Conservation (phyloP, 2,888 invertebrate genomes). For the Hoplodrina blanda region DNA sequence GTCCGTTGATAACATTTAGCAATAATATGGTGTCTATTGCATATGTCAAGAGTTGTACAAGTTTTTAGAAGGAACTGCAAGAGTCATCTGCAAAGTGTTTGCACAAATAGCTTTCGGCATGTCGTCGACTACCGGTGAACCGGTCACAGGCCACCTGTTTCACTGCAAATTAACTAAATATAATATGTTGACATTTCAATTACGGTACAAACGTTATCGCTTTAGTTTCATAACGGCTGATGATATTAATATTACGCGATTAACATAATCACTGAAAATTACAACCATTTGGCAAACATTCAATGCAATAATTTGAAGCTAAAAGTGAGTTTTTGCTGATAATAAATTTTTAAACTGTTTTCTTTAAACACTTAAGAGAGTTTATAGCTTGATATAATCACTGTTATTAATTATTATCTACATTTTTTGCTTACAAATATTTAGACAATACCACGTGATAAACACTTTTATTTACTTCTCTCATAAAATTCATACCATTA, state of each 20-base stretch:
- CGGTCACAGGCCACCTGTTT: constrained; percentile 74
- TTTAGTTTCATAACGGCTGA: constrained; percentile 41
- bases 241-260: constrained; percentile 31
- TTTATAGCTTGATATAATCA: not conserved
- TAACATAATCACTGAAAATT: constrained; percentile 28
- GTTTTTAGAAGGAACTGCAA: constrained; percentile 58
- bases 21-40: constrained; percentile 42
- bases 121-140: constrained; percentile 69
- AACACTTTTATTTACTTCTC: constrained; percentile 58
- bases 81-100: constrained; percentile 63
- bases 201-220: constrained; percentile 29
- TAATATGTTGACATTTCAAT: constrained; percentile 53
- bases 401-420: not conserved
- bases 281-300: constrained; percentile 38
- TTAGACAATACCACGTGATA: constrained; percentile 12
- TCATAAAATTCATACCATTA: constrained; percentile 59
- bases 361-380: not conserved
- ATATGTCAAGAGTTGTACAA: constrained; percentile 48
- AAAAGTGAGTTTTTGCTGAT: not conserved
- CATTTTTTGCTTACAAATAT: constrained; percentile 2
- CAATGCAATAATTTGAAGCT: constrained; percentile 21
- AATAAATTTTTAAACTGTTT: not conserved
- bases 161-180: constrained; percentile 65
- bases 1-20: constrained; percentile 54
- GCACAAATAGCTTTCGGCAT: constrained; percentile 65